Conservation (phyloP, 2,113 vertebrate genomes). For the Lampris incognitus region DNA sequence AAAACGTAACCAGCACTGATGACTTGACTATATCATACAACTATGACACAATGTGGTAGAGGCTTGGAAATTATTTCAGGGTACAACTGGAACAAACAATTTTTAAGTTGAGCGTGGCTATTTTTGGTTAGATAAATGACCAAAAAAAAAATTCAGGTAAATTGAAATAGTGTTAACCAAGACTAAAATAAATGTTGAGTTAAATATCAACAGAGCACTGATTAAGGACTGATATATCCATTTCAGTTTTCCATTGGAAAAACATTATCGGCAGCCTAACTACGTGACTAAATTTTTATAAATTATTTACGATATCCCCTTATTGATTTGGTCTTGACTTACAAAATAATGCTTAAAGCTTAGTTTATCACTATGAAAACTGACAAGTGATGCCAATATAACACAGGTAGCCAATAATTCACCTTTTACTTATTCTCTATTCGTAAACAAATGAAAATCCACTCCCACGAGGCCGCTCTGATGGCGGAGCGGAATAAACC, state of each 20-base stretch:
- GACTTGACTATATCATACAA: neutral
- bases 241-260: neutral
- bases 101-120: too few species aligned
- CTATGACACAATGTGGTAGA: neutral
- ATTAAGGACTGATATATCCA: conserved; percentile 33
- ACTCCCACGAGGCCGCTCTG: too few species aligned
- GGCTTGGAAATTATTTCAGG: neutral
- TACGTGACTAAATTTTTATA: neutral
- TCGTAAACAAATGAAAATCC: neutral
- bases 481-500: neutral
- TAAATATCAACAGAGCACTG: conserved; percentile 7
- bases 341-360: neutral
- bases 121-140: too few species aligned
- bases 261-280: too few species aligned
- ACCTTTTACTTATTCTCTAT: neutral
- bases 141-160: too few species aligned
- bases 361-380: neutral
- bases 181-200: conserved; percentile 21
- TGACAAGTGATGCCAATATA: neutral
- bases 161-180: neutral
- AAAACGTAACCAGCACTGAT: neutral
- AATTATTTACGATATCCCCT: neutral
- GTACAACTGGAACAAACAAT: too few species aligned
- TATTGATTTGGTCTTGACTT: neutral
- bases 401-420: neutral